Conservation (phyloP, 2,888 invertebrate genomes). For the Pyralis farinalis region DNA sequence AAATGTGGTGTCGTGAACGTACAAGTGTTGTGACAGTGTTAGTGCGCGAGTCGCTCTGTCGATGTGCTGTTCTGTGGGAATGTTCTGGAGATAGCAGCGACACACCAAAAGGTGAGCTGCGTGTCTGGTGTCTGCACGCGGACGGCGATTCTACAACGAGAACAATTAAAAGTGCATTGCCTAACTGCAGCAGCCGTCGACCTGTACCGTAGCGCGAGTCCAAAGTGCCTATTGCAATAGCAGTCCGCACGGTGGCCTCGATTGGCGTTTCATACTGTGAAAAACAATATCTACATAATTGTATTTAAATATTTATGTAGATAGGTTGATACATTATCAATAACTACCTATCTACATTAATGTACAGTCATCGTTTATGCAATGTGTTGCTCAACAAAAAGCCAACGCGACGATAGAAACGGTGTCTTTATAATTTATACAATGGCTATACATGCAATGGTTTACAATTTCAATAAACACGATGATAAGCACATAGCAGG, state of each 20-base stretch:
- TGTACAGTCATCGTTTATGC: neutral
- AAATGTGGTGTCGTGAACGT: constrained; percentile 45
- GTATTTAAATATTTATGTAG: no score
- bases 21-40: constrained; percentile 28
- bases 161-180: constrained; percentile 2
- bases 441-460: neutral
- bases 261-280: no score
- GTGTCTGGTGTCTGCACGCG: neutral
- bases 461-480: neutral
- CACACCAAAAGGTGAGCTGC: constrained; percentile 16
- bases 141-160: neutral
- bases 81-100: constrained; percentile 18
- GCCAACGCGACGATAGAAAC: no score
- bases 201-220: no score
- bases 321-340: no score
- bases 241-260: no score
- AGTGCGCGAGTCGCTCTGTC: constrained; percentile 17
- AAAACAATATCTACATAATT: no score
- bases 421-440: no score
- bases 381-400: neutral
- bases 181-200: neutral
- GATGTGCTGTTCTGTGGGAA: constrained; percentile 11
- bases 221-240: no score
- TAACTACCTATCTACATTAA: neutral
- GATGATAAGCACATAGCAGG: neutral